Evolutionary conservation across 2,797 vertebrate genomes (phyloP), one percentile per base, ranked within the genome.

Genomic region (Numenius phaeopus): DNA sequence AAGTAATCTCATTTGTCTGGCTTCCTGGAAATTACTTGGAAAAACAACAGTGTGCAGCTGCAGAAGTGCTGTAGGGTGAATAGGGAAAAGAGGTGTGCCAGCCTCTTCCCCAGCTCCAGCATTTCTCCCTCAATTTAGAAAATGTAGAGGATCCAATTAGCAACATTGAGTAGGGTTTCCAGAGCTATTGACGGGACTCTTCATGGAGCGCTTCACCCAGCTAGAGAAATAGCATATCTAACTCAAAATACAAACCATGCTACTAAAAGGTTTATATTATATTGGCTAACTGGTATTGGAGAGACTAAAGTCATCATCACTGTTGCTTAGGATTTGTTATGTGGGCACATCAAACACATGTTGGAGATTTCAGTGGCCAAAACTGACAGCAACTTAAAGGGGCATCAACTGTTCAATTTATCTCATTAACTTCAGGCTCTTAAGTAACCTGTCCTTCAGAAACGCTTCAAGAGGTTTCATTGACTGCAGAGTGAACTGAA

Each of bases 401-500:
- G 87, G 76, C 50, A 94, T 72, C 67, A 86, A 85, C 58, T 91
- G 75, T 80, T 93, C 79, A 94, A 87, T 96, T 94, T 91, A 71
- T 75, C 72, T 93, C 79, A 94, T 88, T 94, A 95, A 91, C 87
- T 83, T 73, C 79, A 91, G 72, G 29, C 73, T 93, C 58, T 88
- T 91, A 95, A 95, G 88, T 95, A 96, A 95, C 73, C 80, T 82
- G 83, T 94, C 93, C 85, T 88, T 95, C 94, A 94, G 83, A 91
- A 92, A 92, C 0, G 11, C 83, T 91, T 89, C 80, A 93, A 92
- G 80, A 93, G 72, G 92, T 93, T 95, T 93, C 88, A 94, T 76
- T 75, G 83, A 92, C 90, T 95, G 61, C 44, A 72, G 40, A 81
- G 72, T n/a, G 72, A 93, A 80, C 57, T 40, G 86, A 90, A 88